Evolutionary conservation across 2,113 vertebrate genomes (phyloP).

Genomic region (Oriolus oriolus): DNA sequence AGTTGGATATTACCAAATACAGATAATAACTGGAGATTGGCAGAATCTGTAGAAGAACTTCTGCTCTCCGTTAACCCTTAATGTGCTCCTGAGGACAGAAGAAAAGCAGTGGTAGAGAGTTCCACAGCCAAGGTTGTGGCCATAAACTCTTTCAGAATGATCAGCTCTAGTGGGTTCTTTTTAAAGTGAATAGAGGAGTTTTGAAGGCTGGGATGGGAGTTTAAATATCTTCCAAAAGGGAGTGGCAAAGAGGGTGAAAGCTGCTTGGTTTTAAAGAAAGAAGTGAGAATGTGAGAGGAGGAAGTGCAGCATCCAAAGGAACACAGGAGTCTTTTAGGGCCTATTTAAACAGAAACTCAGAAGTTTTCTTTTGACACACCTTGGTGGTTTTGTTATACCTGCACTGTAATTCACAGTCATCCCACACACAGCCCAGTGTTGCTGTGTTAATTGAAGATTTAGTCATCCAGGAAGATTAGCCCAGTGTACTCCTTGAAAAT

Average conservation of each 20-base stretch:
- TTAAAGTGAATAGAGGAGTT: neutral
- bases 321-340: neutral
- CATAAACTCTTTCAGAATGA: neutral
- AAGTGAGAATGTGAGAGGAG: neutral
- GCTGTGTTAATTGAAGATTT: slow-evolving; percentile 11
- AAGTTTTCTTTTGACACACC: neutral
- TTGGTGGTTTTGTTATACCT: neutral
- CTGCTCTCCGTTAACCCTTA: neutral
- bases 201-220: neutral
- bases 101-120: neutral
- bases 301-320: neutral
- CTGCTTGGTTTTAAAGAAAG: neutral
- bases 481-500: neutral
- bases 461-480: neutral
- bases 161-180: neutral
- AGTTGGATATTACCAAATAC: neutral
- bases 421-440: neutral
- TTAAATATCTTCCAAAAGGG: neutral
- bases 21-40: neutral
- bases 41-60: neutral
- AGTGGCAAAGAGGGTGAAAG: neutral
- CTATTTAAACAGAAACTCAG: neutral
- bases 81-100: neutral
- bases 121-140: neutral
- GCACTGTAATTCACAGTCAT: neutral